Evolutionary conservation across 2,888 invertebrate genomes (phyloP), one percentile per base, ranked within the genome.

Genomic region (Mantis religiosa): DNA sequence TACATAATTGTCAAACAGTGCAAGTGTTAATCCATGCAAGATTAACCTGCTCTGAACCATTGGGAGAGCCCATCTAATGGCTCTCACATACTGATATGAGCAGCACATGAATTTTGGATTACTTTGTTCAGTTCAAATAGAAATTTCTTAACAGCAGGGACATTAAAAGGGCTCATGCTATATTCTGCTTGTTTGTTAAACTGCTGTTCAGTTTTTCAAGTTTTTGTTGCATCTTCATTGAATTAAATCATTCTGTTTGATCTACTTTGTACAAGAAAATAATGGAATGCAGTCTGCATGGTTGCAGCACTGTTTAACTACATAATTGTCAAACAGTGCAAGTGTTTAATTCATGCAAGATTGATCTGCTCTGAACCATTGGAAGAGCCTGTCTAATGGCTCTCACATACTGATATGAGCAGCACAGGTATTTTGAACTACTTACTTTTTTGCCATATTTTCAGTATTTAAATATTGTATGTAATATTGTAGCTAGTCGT

Each of bases 11-110:
- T 71, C 54, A 71, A 14, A 20, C 54, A 71, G 54, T 25, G 54
- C 20, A 71, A 2, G 20, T 71, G 20, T 20, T 28, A 28, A 28
- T 9, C 71, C 81, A 81, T 81, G 86, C 86, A 81, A 86, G 28
- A 86, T 86, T 28, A 28, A 41, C 15, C 85, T 88, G 88, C 88
- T 47, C 85, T 88, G 85, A 85, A 83, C 88, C 88, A 88, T 88
- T 85, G 83, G 85, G 88, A 82, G 82, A 82, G 15, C 47, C 28
- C 27, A 6, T 82, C 15, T 20, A 14, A 27, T 30, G 88, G 85
- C 12, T 88, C 47, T 88, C 85, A 85, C 87, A 87, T 34, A 87
- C 85, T 88, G 85, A 88, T 85, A 25, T 85, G 85, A 82, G 88
- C 85, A 82, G 88, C 2, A 85, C 88, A 88, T 27, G 3, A 47